phyloP scores from a whole-genome alignment of 2,113 vertebrate genomes.

The Salvelinus alpinus region DNA sequence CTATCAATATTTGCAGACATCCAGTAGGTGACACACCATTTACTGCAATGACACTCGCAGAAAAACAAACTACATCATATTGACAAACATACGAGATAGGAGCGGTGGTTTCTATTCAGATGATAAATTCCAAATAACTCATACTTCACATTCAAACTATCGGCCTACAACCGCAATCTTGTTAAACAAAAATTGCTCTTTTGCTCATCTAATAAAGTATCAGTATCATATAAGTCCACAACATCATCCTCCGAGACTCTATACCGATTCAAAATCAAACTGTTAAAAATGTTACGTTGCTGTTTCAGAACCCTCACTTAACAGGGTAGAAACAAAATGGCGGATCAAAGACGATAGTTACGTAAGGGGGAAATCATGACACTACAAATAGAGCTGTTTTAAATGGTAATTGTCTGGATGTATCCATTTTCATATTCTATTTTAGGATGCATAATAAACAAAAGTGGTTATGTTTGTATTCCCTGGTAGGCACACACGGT shows the following conservation, averaged over 20 bases:
- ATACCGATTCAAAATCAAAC: neutral
- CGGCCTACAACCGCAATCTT: too few species aligned
- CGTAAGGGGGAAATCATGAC: neutral
- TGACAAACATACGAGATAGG: too few species aligned
- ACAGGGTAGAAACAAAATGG: conserved; percentile 26
- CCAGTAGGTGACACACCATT: neutral
- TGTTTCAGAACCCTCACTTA: neutral
- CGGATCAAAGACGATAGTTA: neutral
- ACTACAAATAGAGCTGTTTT: too few species aligned
- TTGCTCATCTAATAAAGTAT: too few species aligned
- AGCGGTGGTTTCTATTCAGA: too few species aligned
- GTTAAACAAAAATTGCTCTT: too few species aligned
- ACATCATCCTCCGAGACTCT: neutral
- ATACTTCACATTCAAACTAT: too few species aligned
- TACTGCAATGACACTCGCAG: neutral
- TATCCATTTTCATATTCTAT: neutral
- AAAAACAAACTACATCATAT: too few species aligned
- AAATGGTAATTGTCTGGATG: too few species aligned
- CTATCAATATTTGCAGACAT: conserved; percentile 2
- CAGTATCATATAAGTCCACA: neutral
- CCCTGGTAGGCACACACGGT: neutral
- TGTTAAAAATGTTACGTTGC: neutral
- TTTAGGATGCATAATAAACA: neutral
- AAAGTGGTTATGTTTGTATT: neutral
- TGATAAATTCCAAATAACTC: too few species aligned